These are phyloP conservation scores for Choloepus hoffmanni DNA, from an alignment of 2,113 vertebrate genomes.

Conservation along the genomic window DNA sequence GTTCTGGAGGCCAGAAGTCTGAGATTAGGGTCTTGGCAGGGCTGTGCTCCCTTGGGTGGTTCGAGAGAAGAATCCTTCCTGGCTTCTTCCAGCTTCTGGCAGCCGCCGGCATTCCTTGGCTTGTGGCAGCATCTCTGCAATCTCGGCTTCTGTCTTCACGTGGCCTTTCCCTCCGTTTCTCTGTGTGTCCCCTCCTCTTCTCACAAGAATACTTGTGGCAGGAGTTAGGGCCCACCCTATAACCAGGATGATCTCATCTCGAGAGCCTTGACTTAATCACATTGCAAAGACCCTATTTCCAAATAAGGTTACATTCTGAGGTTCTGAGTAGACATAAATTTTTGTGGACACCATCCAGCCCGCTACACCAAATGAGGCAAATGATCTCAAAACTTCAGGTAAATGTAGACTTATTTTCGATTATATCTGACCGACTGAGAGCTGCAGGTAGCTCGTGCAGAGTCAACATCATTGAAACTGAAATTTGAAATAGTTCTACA, in stretches of 20 bases:
- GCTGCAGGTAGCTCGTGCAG: too few species aligned
- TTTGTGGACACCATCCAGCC: background rate
- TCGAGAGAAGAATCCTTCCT: background rate
- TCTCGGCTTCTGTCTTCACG: fast-evolving
- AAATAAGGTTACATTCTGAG: too few species aligned
- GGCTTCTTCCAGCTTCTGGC: background rate
- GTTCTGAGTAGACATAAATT: background rate
- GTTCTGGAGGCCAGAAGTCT: background rate
- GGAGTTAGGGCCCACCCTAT: background rate
- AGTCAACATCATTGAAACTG: background rate
- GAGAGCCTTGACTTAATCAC: background rate
- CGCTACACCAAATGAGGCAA: background rate
- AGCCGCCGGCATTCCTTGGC: background rate
- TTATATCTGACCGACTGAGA: background rate
- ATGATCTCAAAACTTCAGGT: background rate
- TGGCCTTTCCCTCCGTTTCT: background rate
- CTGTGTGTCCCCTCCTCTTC: background rate
- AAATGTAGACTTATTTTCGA: background rate
- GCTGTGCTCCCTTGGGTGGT: too few species aligned
- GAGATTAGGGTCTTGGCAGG: too few species aligned
- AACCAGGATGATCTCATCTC: background rate
- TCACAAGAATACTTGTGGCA: too few species aligned
- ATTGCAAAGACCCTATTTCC: background rate
- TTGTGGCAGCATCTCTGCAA: background rate
- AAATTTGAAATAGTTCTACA: background rate